These are phyloP conservation scores for Spinus olivaceus DNA, from an alignment of 2,797 vertebrate genomes.

Conservation along the genomic window DNA sequence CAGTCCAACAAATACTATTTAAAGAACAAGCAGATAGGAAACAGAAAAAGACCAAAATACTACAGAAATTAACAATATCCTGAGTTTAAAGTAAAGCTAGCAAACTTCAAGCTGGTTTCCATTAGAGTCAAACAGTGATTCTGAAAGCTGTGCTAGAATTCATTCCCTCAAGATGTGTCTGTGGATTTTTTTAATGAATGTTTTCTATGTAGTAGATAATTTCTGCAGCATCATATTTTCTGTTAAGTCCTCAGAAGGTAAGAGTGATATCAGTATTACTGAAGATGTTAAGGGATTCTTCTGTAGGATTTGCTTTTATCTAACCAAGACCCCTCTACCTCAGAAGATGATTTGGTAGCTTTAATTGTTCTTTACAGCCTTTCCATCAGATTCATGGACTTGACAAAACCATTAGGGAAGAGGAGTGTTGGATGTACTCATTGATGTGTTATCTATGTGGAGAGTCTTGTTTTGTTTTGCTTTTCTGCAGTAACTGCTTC, in stretches of 20 bases:
- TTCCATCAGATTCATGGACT: not conserved
- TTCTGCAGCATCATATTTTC: not conserved
- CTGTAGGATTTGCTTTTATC: not conserved
- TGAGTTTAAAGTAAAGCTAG: not conserved
- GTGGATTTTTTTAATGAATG: not conserved
- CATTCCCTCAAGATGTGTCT: not conserved
- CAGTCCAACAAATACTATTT: slow-evolving; percentile 35
- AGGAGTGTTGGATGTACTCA: not conserved
- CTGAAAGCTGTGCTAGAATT: not conserved
- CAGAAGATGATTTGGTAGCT: not conserved
- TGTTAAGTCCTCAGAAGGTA: not conserved
- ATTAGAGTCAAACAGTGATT: not conserved
- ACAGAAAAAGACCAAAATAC: not conserved
- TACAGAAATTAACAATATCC: not conserved
- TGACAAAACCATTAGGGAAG: not conserved
- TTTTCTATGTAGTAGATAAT: not conserved
- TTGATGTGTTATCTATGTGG: not conserved
- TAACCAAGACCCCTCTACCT: not conserved
- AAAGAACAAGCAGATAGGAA: slow-evolving; percentile 9
- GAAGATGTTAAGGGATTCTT: not conserved
- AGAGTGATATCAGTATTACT: not conserved
- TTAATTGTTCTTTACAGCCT: not conserved
- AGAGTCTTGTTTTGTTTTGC: not conserved
- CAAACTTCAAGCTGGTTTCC: not conserved
- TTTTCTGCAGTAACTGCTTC: not conserved